Base-by-base conservation (phyloP, 2,113 vertebrate genomes). In the Telmatochromis bifrenatus region DNA sequence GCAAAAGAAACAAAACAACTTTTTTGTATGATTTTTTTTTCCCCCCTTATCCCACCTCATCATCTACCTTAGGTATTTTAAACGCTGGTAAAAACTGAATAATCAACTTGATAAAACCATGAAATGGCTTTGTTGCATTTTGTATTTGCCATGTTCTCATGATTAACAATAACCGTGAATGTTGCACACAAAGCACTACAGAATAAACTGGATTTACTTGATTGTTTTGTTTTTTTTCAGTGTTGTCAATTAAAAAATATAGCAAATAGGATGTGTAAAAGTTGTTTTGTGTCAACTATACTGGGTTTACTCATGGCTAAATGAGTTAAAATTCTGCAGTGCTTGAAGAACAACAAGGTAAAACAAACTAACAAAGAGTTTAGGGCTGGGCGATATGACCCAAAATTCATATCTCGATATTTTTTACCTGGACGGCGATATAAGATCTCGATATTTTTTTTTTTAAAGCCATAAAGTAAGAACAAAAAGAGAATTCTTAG, bases 131-230 rank as follows among this genome's bases (percentile, higher is more conserved):
- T 88, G 88, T 92, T 92, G 31, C 85, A 86, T 87, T 90, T 91
- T 93, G 35, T 87, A 89, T 90, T 82, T 53, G 88, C 82, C 4
- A 84, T 84, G 87, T 93, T 93, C 81, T 94, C 84, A 85, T 88
- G 58, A 92, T 83, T 94, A 91, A 93, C 86, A 90, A 82, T 85
- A 95, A 89, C 86, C n/a, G 90, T 93, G 94, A 95, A 95, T 96
- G 94, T 95, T 91, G 79, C 92, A 94, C 91, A 91, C 86, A 82
- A 84, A 94, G 88, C 91, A 94, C 92, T 94, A 92, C 88, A 92
- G 77, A 92, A 88, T 83, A 92, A 92, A 93, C 95, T 95, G 95
- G 95, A 92, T 91, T 95, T 95, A 95, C 95, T 96, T 95, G 94
- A 96, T 90, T 92, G 91, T 90, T 93, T 81, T 65, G 6, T 85